Percentiles rank a stretch among this genome's conserved stretches.
phyloP scores from a whole-genome alignment of 2,797 vertebrate genomes.

The Dendrocincla fuliginosa region DNA sequence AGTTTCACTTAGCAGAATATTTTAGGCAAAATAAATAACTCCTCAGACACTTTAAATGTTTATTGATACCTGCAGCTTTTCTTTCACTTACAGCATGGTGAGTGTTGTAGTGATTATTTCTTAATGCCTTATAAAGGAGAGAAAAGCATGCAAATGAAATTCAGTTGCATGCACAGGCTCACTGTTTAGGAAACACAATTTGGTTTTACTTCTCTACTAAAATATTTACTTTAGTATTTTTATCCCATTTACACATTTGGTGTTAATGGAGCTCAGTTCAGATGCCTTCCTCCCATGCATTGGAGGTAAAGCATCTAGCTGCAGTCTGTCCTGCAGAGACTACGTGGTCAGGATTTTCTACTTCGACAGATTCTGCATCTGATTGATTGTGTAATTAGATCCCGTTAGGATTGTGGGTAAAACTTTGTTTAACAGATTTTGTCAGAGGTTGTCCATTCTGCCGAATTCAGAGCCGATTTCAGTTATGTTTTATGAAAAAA shows the following conservation, averaged over 20 bases:
- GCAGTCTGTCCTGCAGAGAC: neutral
- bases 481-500: neutral
- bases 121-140: neutral
- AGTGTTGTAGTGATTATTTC: neutral
- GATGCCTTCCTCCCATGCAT: neutral
- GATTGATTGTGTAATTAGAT: neutral
- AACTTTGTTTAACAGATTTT: neutral
- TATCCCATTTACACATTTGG: neutral
- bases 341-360: fast-evolving
- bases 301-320: neutral
- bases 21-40: neutral
- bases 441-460: neutral
- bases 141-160: neutral
- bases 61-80: neutral
- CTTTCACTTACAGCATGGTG: neutral
- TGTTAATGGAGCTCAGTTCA: neutral
- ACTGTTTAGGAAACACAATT: neutral
- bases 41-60: neutral
- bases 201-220: neutral
- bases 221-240: neutral
- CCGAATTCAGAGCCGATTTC: neutral
- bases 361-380: neutral
- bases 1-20: neutral
- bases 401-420: neutral
- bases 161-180: neutral